Conservation (phyloP, 2,888 invertebrate genomes). For the Drosophila neonasuta region DNA sequence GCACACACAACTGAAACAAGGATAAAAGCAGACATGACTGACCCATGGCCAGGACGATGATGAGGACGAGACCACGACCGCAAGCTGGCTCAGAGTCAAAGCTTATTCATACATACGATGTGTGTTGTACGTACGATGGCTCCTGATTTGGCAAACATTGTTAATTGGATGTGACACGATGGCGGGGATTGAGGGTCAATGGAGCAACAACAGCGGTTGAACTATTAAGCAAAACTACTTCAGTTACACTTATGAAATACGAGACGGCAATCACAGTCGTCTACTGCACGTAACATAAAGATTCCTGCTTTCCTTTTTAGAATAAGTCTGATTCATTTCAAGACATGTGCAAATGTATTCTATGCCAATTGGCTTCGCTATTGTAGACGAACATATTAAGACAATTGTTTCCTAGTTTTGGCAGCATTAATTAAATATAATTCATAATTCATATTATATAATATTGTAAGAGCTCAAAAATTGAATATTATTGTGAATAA, state of each 20-base stretch:
- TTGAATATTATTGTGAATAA: too few species aligned
- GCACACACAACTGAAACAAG: slow-evolving; percentile 44
- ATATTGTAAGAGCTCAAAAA: too few species aligned
- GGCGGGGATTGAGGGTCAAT: slow-evolving; percentile 45
- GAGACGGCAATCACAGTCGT: slow-evolving; percentile 25
- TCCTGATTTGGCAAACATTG: slow-evolving; percentile 75
- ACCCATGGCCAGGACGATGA: slow-evolving; percentile 18
- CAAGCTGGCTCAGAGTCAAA: slow-evolving; percentile 4
- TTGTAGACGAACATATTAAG: too few species aligned
- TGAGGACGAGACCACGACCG: neutral
- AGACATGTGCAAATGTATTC: too few species aligned
- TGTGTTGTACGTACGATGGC: slow-evolving; percentile 50
- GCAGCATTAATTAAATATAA: too few species aligned
- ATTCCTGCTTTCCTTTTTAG: too few species aligned
- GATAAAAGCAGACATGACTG: slow-evolving; percentile 51
- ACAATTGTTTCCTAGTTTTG: too few species aligned
- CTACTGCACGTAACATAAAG: too few species aligned
- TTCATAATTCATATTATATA: too few species aligned
- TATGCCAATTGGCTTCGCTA: too few species aligned
- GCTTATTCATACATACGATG: neutral
- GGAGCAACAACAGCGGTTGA: slow-evolving; percentile 24
- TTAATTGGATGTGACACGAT: slow-evolving; percentile 69
- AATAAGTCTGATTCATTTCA: too few species aligned
- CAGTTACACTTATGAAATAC: slow-evolving; percentile 26
- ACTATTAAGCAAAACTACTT: slow-evolving; percentile 33